Evolutionary conservation across 2,797 vertebrate species (phyloP).

Genomic region (Cetoscarus ocellatus): DNA sequence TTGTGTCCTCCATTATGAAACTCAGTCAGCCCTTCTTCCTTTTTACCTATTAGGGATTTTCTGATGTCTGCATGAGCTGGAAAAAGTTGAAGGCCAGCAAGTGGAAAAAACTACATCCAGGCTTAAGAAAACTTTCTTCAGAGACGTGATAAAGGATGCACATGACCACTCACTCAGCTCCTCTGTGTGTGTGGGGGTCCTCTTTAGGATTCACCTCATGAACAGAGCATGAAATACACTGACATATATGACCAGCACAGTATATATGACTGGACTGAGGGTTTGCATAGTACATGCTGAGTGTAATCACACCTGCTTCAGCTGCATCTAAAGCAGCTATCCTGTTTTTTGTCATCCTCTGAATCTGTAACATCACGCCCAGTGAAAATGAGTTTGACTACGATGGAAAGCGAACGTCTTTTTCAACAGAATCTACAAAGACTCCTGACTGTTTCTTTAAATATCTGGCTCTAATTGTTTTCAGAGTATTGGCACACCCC

Average conservation of each 20-base stretch:
- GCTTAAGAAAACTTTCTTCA: conserved; percentile 7
- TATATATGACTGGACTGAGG: background rate
- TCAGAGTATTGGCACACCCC: conserved; percentile 53
- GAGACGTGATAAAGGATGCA: conserved; percentile 43
- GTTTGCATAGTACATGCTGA: background rate
- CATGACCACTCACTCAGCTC: conserved; percentile 22
- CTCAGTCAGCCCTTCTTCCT: background rate
- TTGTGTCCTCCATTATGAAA: background rate
- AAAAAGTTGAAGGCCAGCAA: too few relatives aligned
- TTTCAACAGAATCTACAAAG: background rate
- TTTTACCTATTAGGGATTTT: conserved; percentile 16
- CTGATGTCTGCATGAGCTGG: conserved; percentile 13
- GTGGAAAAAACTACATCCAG: too few relatives aligned
- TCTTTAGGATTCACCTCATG: conserved; percentile 18
- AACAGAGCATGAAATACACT: background rate
- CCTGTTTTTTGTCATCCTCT: background rate
- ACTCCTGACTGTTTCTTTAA: conserved; percentile 37
- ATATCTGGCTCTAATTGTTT: conserved; percentile 59
- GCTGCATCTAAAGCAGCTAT: background rate
- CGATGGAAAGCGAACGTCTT: conserved; percentile 9
- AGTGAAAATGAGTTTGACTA: background rate
- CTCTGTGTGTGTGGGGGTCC: background rate
- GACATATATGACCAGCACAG: background rate
- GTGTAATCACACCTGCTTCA: background rate
- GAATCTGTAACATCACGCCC: background rate